Percentiles rank a stretch among this genome's conserved stretches.
phyloP scores from a whole-genome alignment of 2,888 invertebrate genomes.

The Troilus luridus region DNA sequence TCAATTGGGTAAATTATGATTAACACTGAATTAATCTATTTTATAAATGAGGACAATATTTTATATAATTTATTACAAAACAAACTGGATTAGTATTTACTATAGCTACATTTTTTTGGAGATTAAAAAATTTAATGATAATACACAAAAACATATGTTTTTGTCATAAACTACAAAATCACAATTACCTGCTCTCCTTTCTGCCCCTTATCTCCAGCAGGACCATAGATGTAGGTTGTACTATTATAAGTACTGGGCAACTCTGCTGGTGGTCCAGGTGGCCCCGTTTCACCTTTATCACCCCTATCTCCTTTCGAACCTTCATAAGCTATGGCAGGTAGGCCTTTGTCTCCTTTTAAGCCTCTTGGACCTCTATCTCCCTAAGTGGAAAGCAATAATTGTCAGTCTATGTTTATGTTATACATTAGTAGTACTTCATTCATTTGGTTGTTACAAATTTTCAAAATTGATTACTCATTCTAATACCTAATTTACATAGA shows the following conservation, averaged over 20 bases:
- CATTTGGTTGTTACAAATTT: background rate
- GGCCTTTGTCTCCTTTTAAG: conserved; percentile 78
- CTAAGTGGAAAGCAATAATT: conserved; percentile 68
- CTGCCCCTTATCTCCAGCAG: conserved; percentile 66
- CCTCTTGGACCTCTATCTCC: conserved; percentile 81
- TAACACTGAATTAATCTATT: no score
- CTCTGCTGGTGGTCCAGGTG: conserved; percentile 75
- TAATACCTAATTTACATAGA: background rate
- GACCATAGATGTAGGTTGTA: conserved; percentile 75
- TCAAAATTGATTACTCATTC: background rate
- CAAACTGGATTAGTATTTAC: no score
- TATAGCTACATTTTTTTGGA: no score
- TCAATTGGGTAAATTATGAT: no score
- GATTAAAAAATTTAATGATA: no score
- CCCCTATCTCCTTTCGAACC: conserved; percentile 75
- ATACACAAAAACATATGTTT: no score
- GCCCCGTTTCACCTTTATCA: conserved; percentile 80
- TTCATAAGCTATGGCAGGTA: conserved; percentile 71
- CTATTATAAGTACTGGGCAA: conserved; percentile 76
- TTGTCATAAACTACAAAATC: background rate
- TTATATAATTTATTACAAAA: no score
- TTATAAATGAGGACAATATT: no score
- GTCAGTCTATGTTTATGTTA: background rate
- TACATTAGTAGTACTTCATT: no score
- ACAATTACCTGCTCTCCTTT: conserved; percentile 66